Percentiles rank a stretch among this genome's conserved stretches.
phyloP scores from a whole-genome alignment of 2,888 invertebrate genomes.

The Spilosoma lubricipeda region DNA sequence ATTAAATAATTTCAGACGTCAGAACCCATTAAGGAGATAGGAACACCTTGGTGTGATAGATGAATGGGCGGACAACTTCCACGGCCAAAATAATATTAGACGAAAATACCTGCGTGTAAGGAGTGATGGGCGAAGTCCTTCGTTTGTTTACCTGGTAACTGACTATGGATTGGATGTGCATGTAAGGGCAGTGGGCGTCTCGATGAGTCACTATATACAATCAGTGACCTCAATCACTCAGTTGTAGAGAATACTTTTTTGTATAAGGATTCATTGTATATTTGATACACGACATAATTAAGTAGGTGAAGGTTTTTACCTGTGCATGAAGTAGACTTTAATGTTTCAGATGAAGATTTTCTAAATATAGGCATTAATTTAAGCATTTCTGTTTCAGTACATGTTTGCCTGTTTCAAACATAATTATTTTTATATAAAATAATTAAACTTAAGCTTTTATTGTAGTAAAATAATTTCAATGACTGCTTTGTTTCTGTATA shows the following conservation, averaged over 20 bases:
- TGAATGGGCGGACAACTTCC: conserved; percentile 20
- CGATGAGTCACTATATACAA: conserved; percentile 35
- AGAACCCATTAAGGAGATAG: conserved; percentile 33
- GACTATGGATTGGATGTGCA: background rate
- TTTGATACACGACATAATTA: background rate
- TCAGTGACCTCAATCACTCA: conserved; percentile 49
- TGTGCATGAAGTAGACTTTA: background rate
- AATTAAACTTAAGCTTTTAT: too few relatives aligned
- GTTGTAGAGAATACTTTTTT: conserved; percentile 22
- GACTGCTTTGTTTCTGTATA: too few relatives aligned
- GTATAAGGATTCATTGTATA: conserved; percentile 26
- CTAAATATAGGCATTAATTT: too few relatives aligned
- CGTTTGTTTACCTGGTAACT: background rate
- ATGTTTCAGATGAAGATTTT: background rate
- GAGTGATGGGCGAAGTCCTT: conserved; percentile 13
- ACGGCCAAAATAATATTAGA: conserved; percentile 27
- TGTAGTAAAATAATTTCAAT: too few relatives aligned
- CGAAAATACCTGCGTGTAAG: conserved; percentile 25
- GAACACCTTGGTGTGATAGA: conserved; percentile 28
- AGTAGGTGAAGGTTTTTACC: background rate
- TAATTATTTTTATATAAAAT: too few relatives aligned
- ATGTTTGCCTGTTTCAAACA: too few relatives aligned
- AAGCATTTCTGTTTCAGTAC: too few relatives aligned
- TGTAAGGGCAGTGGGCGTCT: conserved; percentile 14
- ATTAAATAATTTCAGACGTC: conserved; percentile 35